Base-by-base conservation (phyloP, 2,113 vertebrate genomes). In the Thoracochromis brauschi region DNA sequence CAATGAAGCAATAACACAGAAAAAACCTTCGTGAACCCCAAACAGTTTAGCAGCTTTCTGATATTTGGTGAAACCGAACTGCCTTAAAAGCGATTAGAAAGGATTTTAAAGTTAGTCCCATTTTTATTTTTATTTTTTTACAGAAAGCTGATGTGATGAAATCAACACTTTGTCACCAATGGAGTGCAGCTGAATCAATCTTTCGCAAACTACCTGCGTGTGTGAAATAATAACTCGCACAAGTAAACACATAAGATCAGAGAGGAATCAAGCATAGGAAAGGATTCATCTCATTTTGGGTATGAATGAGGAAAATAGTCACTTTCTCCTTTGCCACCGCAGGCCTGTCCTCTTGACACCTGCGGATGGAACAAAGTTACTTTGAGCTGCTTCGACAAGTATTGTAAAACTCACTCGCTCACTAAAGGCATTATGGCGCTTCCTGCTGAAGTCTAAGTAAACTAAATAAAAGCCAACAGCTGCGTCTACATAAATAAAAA, bases 261-360 rank as follows among this genome's bases (percentile, higher is more conserved):
- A 19, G 24, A 75, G 42, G 45, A 75, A 75, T 49, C 71, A 75
- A 75, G 71, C 14, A 83, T 40, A 85, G 49, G 12, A 26, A 85
- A 81, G 38, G 12, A 55, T 6, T 65, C 35, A 42, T 81, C 57
- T 83, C 71, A 81, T 80, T 49, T 71, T 65, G 42, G 63, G 57
- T 82, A 82, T 83, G 58, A 90, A 88, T 88, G 68, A 88, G 80
- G 26, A 26, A 51, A 88, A 80, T 83, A 51, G 73, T 92, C 81
- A 90, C 78, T 31, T 38, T 78, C 19, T 38, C 16, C 78, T 38
- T 29, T 47, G 71, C 86, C 75, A 11, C 80, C 2, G n/a, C n/a
- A 60, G 73, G 38, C 6, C 42, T 75, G 16, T 47, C 42, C 71
- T 31, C 71, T 19, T 19, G 40, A 8, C 42, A 49, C 9, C 6